Base-by-base conservation (phyloP, 2,113 vertebrate species). In the Gavia stellata region DNA sequence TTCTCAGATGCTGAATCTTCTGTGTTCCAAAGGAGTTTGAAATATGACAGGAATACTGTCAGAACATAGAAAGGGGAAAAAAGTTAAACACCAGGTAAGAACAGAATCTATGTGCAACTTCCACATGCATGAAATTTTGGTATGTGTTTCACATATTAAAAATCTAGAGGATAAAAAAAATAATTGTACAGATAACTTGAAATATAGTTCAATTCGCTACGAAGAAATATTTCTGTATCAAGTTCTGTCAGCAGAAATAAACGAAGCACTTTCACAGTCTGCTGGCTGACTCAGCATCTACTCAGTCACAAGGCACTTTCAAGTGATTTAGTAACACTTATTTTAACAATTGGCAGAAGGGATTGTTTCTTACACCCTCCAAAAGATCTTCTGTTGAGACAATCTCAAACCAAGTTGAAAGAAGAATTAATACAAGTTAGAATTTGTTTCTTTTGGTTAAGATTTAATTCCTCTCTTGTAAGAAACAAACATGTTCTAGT, bases 41-140 rank as follows among this genome's bases (percentile, higher is more conserved):
- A 99, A 86, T 95, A 96, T 0, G 99, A 99, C 65, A 98, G 86
- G 92, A 99, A 99, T 34, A 99, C 99, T 99, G 90, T 21, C 97
- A 97, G 36, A 82, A 52, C 89, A 95, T 23, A 10, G 15, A 26
- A 33, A 36, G 34, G 14, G 19, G 12, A 38, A 11, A 53, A 4
- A 66, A 83, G 12, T 29, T 61, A 81, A 92, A 58, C 29, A 67
- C 8, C 18, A 47, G 25, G 6, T 36, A 72, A 75, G 45, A 89
- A 31, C 5, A 79, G 47, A 80, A 53, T 26, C 67, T 40, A 7
- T 7, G 33, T 0, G 6, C 53, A 61, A 5, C 56, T 88, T 73
- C 12, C 33, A 53, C 10, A 8, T 8, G 20, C 59, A 40, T 11
- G 14, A 78, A n/a, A 71, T 38, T 53, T 20, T 47, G 23, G 29